Evolutionary conservation across 2,797 vertebrate genomes (phyloP).

Genomic region (Acrocephalus scirpaceus): DNA sequence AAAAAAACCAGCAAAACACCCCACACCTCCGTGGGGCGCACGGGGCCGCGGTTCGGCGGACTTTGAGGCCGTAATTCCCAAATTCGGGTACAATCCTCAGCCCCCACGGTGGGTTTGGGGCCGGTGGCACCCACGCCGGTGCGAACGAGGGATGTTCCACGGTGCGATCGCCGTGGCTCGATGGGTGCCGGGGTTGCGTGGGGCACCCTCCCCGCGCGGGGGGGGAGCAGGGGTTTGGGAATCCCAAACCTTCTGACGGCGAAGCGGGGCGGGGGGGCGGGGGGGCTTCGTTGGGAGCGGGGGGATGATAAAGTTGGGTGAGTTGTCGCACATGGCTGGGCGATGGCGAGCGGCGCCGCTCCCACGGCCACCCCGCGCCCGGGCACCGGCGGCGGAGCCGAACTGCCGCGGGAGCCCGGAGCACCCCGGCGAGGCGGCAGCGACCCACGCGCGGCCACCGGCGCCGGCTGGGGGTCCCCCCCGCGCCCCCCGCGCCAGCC

Average conservation of each 20-base stretch:
- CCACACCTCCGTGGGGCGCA: background rate
- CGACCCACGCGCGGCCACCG: background rate
- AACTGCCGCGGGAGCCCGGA: background rate
- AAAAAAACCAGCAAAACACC: background rate
- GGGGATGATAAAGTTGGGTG: background rate
- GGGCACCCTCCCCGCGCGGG: background rate
- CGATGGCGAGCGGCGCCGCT: background rate
- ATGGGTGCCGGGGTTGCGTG: background rate
- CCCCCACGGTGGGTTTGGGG: background rate
- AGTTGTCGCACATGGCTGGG: conserved; percentile 24
- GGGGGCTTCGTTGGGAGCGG: background rate
- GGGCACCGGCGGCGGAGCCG: background rate
- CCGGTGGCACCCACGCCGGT: background rate
- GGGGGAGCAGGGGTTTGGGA: background rate
- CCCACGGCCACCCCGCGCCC: background rate
- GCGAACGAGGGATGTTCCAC: background rate
- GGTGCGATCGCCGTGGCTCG: background rate
- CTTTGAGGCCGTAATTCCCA: background rate
- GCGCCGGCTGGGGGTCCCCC: background rate
- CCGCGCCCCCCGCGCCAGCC: background rate
- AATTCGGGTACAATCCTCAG: background rate
- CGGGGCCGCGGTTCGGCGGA: background rate
- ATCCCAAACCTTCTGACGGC: background rate
- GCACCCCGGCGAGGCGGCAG: background rate
- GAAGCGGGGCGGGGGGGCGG: background rate